Evolutionary conservation across 2,113 vertebrate genomes (phyloP), one percentile per base, ranked within the genome.

Genomic region (Mixornis gularis): DNA sequence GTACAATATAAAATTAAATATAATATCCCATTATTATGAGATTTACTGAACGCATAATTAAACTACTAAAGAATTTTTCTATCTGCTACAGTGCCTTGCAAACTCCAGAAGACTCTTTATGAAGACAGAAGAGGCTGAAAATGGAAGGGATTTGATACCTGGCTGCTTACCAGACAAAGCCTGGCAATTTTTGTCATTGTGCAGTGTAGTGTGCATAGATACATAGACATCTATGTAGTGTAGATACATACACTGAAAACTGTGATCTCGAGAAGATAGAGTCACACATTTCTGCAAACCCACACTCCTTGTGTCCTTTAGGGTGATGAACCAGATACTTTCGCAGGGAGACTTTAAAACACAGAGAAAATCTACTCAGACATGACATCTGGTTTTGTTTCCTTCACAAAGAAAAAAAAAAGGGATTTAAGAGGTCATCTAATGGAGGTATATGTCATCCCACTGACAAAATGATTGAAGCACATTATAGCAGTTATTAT

Each of bases 381-480:
- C 6, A 41, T 53, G 41, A 29, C 12, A 68, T 63, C 19, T n/a
- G 24, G 1, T 78, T 83, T 89, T 89, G 6, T 69, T 82, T 76
- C 26, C 64, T 66, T 82, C 46, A 76, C 9, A 24, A n/a, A n/a
- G n/a, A 43, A 43, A 49, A 38, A 60, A 56, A 30, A 46, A 17
- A 20, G 8, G 17, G 13, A 46, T 30, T 91, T 93, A 41, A 92
- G 87, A 92, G 82, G 41, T 85, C 21, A 38, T 34, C 51, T 93
- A 65, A 48, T 60, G 26, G 76, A 74, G 41, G 30, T 34, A 34
- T 3, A 19, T 20, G 20, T 77, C 51, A 92, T 76, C 22, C 14
- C 52, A 86, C 51, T 32, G 34, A 52, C 44, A 59, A 80, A 91
- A 77, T 41, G 16, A 79, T 38, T 65, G 89, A 94, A 76, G 90